Conservation (phyloP, 2,888 invertebrate genomes). For the Pemphredon lugubris region DNA sequence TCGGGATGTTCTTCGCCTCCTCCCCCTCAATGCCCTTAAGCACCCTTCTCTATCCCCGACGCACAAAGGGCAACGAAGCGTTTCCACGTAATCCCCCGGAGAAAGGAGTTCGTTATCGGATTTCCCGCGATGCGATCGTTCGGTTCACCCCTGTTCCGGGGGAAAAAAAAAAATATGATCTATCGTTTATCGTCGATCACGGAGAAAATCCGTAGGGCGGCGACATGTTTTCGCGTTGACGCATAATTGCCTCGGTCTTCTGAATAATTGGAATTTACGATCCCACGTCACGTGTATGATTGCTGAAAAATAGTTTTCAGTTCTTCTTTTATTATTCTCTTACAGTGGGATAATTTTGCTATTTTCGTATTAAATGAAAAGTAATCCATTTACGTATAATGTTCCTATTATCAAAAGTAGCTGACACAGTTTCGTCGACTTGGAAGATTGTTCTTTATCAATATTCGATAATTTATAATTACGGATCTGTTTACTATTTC, state of each 20-base stretch:
- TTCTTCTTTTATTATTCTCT: too few species aligned
- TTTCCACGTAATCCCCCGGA: slow-evolving; percentile 47
- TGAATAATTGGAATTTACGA: background rate
- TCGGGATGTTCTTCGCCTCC: slow-evolving; percentile 8
- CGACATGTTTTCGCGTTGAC: background rate
- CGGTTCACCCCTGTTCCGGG: background rate
- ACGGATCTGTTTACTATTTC: too few species aligned
- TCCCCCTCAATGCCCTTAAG: slow-evolving; percentile 9
- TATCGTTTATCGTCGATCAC: background rate
- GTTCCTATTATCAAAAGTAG: too few species aligned
- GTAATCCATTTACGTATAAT: too few species aligned
- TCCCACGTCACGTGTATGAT: background rate
- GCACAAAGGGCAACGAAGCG: slow-evolving; percentile 41
- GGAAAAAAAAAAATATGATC: slow-evolving; percentile 31
- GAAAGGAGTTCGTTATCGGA: slow-evolving; percentile 57
- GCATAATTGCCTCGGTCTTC: background rate
- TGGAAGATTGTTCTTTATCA: too few species aligned
- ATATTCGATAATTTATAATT: too few species aligned
- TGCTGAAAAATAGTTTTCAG: too few species aligned
- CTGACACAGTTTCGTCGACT: too few species aligned
- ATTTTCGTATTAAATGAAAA: too few species aligned
- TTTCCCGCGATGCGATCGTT: slow-evolving; percentile 48
- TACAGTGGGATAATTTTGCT: too few species aligned
- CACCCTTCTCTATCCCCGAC: slow-evolving; percentile 3
- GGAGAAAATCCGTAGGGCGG: background rate